Conservation (phyloP, 2,888 invertebrate genomes). For the Drosophila niveifrons region DNA sequence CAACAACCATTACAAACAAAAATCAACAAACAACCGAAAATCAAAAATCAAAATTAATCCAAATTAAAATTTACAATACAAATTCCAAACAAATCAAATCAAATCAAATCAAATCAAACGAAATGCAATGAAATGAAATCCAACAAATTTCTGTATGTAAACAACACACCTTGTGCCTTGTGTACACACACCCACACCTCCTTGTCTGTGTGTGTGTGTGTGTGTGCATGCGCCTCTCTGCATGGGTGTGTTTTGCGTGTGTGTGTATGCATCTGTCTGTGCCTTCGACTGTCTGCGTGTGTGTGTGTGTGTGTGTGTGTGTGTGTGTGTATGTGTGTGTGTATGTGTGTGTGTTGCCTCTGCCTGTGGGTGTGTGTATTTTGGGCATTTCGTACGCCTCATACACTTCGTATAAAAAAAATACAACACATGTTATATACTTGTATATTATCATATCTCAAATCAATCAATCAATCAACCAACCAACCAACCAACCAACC, state of each 20-base stretch:
- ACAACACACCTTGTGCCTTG: constrained; percentile 37
- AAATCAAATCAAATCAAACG: constrained; percentile 45
- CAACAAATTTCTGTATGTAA: constrained; percentile 41
- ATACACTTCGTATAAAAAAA: constrained; percentile 41
- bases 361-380: constrained; percentile 61
- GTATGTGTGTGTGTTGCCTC: constrained; percentile 7
- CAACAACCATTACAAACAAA: constrained; percentile 56
- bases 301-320: constrained; percentile 9
- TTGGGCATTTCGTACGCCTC: constrained; percentile 37
- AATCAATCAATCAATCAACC: constrained; percentile 46
- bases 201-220: constrained; percentile 17
- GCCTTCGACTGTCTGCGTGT: constrained; percentile 5
- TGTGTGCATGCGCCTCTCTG: neutral
- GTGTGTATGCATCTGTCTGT: constrained; percentile 7
- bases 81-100: constrained; percentile 38
- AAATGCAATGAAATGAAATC: constrained; percentile 43
- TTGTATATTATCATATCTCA: constrained; percentile 47
- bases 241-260: constrained; percentile 1
- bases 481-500: constrained; percentile 41
- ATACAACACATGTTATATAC: constrained; percentile 32
- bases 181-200: constrained; percentile 63
- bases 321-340: constrained; percentile 5
- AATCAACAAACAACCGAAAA: constrained; percentile 48
- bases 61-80: constrained; percentile 26
- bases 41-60: constrained; percentile 43